Percentiles rank a stretch among this genome's conserved stretches.
These are phyloP conservation scores for Lordiphosa clarofinis DNA, from an alignment of 1,140 invertebrate species.

Conservation along the genomic window DNA sequence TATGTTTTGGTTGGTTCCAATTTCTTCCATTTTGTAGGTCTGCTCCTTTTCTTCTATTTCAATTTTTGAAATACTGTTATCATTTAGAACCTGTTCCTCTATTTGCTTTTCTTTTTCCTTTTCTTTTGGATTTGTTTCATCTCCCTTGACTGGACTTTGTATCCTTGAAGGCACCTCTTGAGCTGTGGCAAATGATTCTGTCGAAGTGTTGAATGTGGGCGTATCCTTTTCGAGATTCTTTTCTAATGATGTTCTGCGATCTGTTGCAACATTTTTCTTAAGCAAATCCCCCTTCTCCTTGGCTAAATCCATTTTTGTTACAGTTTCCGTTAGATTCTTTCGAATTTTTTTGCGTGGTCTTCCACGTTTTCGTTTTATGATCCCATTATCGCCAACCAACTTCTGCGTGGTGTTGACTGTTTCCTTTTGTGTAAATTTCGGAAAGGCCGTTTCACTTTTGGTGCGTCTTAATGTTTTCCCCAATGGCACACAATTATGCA, in stretches of 20 bases:
- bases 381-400: neutral
- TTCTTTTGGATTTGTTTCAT: neutral
- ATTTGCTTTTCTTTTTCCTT: neutral
- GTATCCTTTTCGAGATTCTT: conserved; percentile 1
- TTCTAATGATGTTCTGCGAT: conserved; percentile 16
- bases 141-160: neutral
- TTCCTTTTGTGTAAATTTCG: conserved; percentile 19
- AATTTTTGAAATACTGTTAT: too few species aligned
- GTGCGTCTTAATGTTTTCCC: conserved; percentile 17
- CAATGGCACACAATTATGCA: conserved; percentile 13
- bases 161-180: neutral
- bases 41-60: neutral
- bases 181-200: conserved; percentile 14
- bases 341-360: conserved; percentile 24
- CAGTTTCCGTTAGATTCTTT: neutral
- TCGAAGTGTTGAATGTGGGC: neutral
- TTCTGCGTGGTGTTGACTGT: conserved; percentile 23
- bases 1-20: too few species aligned
- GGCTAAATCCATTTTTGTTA: conserved; percentile 20
- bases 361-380: conserved; percentile 25
- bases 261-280: neutral
- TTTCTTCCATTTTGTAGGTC: too few species aligned
- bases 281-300: conserved; percentile 9
- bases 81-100: too few species aligned
- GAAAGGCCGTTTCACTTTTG: conserved; percentile 22